Base-by-base conservation (phyloP, 2,113 vertebrate species). In the Pipra filicauda region DNA sequence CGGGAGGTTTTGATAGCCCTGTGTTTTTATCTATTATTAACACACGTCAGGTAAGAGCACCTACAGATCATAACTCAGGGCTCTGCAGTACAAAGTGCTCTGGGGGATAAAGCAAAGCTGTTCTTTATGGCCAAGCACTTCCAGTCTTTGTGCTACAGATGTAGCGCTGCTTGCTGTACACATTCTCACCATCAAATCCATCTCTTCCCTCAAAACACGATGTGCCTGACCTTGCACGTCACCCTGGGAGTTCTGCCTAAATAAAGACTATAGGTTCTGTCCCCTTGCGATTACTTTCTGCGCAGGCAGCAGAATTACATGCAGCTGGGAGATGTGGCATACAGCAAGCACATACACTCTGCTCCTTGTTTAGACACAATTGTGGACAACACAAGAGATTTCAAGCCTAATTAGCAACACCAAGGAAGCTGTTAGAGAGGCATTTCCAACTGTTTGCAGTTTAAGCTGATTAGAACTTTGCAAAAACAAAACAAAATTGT, bases 401-500 rank as follows among this genome's bases (percentile, higher is more conserved):
- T 89, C 75, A 82, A 62, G 95, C 92, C 72, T 94, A 96, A 96
- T 95, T 95, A 95, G 73, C 80, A 72, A 75, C 1, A 8, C 65
- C 2, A 6, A 85, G 91, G 84, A 95, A 96, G 91, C 83, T 91
- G 84, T 65, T 87, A 37, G 55, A 86, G 90, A 88, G 57, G 80
- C 79, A 84, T 95, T 94, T 95, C 79, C 84, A 93, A 87, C 83
- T 1, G 17, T 44, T 84, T 59, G 76, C 92, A 75, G 73, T 92
- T 93, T 93, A 95, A 96, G 95, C 88, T 93, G 96, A 97, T 97
- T 89, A 95, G 90, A 92, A 94, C 83, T 94, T 92, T 21, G 66
- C 78, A 80, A 94, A 96, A 96, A 92, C 95, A 97, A 93, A 95
- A 64, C 74, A 90, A 83, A 82, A 87, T n/a, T 69, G 43, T 61